Evolutionary conservation across 2,113 vertebrate genomes (phyloP).

Genomic region (Tupaia tana): DNA sequence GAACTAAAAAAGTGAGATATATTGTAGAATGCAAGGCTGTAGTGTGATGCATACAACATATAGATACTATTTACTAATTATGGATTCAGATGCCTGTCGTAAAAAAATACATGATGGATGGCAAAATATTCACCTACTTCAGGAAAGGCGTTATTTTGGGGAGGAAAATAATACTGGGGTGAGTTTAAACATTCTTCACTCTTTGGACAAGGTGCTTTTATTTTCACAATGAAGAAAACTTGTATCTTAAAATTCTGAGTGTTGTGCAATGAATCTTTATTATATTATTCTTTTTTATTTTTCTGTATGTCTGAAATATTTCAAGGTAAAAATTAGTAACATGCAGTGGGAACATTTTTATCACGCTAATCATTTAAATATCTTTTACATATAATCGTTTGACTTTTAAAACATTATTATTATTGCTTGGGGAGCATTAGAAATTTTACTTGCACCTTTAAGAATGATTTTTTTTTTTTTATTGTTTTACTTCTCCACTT

Average conservation of each 20-base stretch:
- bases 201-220: neutral
- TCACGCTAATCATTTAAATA: slow-evolving; percentile 46
- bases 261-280: neutral
- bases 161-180: neutral
- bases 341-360: neutral
- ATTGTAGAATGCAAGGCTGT: neutral
- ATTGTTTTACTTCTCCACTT: slow-evolving; percentile 1
- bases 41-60: neutral
- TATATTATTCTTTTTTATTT: slow-evolving; percentile 11
- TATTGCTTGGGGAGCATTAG: slow-evolving; percentile 14
- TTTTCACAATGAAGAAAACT: slow-evolving; percentile 28
- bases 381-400: neutral
- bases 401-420: slow-evolving; percentile 35
- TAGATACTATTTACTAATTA: neutral
- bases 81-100: neutral
- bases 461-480: neutral
- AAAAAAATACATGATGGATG: neutral
- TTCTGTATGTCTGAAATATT: slow-evolving; percentile 36
- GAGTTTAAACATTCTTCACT: neutral
- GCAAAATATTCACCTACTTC: neutral
- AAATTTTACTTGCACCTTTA: slow-evolving; percentile 57
- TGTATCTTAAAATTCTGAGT: slow-evolving; percentile 1
- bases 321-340: slow-evolving; percentile 37
- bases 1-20: neutral
- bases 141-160: neutral